Conservation (phyloP, 2,113 vertebrate species). For the Mormyrus lacerda region DNA sequence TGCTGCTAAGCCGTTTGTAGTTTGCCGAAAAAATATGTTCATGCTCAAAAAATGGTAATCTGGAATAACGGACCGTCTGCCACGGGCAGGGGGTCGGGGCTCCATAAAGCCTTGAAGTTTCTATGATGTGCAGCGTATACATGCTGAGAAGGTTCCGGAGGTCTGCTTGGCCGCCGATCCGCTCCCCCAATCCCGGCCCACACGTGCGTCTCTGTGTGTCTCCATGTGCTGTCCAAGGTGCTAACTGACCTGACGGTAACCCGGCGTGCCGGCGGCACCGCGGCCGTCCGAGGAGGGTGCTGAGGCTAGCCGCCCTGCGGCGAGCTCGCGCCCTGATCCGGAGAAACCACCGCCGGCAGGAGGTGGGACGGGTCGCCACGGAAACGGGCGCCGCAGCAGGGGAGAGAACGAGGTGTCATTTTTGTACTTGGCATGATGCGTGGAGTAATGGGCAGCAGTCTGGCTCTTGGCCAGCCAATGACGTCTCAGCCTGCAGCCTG, state of each 20-base stretch:
- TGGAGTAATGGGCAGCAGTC: conserved; percentile 33
- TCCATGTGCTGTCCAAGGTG: conserved; percentile 42
- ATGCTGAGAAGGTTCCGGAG: not conserved
- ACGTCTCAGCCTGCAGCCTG: conserved; percentile 57
- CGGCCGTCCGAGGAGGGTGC: conserved; percentile 50
- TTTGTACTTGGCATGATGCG: not conserved
- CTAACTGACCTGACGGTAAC: conserved; percentile 56
- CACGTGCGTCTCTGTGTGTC: not conserved
- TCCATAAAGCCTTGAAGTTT: not conserved
- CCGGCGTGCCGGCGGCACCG: conserved; percentile 45
- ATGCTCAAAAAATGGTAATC: not conserved
- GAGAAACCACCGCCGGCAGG: not conserved
- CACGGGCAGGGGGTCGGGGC: not conserved
- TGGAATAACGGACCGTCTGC: not conserved
- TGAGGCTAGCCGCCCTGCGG: conserved; percentile 67
- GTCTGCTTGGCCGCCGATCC: not conserved
- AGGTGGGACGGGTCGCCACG: conserved; percentile 22
- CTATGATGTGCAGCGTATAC: not conserved
- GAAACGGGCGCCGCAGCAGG: conserved; percentile 46
- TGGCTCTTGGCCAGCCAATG: conserved; percentile 46
- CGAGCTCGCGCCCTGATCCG: conserved; percentile 26
- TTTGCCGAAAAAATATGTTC: not conserved
- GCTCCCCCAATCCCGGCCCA: not conserved
- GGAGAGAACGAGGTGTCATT: not conserved
- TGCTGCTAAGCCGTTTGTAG: not conserved